These are phyloP conservation scores for Trilocha varians DNA, from an alignment of 2,888 invertebrate species.

Conservation along the genomic window DNA sequence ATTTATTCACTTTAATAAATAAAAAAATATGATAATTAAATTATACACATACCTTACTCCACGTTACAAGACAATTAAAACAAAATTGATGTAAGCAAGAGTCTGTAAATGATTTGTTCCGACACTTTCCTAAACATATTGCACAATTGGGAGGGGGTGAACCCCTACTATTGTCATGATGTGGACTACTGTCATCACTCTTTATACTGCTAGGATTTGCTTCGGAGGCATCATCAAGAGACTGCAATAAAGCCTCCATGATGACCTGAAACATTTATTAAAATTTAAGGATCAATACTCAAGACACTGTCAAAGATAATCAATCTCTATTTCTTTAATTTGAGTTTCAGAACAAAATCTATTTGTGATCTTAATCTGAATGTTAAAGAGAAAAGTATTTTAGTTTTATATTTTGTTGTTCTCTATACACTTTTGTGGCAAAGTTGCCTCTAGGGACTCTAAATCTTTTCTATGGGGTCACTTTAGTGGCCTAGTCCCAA, in stretches of 20 bases:
- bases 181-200: slow-evolving; percentile 65
- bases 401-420: too few species aligned
- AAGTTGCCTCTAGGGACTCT: too few species aligned
- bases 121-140: slow-evolving; percentile 90
- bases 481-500: too few species aligned
- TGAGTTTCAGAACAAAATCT: too few species aligned
- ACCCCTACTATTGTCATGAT: slow-evolving; percentile 41
- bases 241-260: slow-evolving; percentile 47
- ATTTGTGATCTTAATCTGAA: too few species aligned
- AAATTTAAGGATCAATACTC: too few species aligned
- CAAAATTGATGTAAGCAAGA: slow-evolving; percentile 96
- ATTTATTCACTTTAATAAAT: background rate
- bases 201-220: slow-evolving; percentile 59
- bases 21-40: slow-evolving; percentile 3
- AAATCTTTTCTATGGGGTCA: too few species aligned
- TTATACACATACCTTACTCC: slow-evolving; percentile 83
- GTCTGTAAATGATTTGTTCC: slow-evolving; percentile 92
- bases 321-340: too few species aligned
- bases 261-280: slow-evolving; percentile 9
- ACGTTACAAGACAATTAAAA: slow-evolving; percentile 91
- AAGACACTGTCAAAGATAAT: too few species aligned
- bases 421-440: too few species aligned
- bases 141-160: slow-evolving; percentile 92
- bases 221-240: slow-evolving; percentile 45
- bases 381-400: too few species aligned